A percentile compares a stretch with the other conserved stretches of the same genome.
Evolutionary conservation across 2,797 vertebrate species (phyloP).

Genomic region (Ptychadena robeensis): DNA sequence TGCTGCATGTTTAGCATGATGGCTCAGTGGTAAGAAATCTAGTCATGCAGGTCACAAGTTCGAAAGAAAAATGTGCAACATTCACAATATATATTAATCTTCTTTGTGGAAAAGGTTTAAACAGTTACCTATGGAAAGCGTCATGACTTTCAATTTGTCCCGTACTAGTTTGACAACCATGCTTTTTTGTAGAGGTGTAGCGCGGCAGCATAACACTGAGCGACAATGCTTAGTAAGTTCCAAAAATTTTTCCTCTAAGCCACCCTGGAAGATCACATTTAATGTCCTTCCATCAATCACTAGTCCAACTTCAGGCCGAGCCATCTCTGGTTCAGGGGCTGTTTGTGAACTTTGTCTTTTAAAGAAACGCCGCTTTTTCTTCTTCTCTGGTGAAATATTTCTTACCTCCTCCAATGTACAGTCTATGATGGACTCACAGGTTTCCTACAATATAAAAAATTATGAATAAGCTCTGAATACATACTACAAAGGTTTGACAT

Average conservation of each 20-base stretch:
- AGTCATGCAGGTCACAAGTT: no score
- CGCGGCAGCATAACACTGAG: slow-evolving; percentile 88
- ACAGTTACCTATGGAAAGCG: slow-evolving; percentile 86
- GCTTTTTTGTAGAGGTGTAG: slow-evolving; percentile 90
- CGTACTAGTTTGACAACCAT: slow-evolving; percentile 84
- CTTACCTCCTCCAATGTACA: slow-evolving; percentile 85
- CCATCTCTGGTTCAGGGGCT: not conserved
- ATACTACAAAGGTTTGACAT: no score
- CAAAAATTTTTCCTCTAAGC: slow-evolving; percentile 83
- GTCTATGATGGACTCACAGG: slow-evolving; percentile 83
- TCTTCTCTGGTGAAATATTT: slow-evolving; percentile 67
- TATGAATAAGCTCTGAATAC: not conserved
- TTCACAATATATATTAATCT: not conserved
- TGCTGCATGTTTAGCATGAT: no score
- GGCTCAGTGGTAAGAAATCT: no score
- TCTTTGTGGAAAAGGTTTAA: not conserved
- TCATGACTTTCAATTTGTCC: slow-evolving; percentile 83
- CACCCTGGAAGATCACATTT: slow-evolving; percentile 77
- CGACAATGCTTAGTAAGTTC: slow-evolving; percentile 78
- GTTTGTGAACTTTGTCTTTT: slow-evolving; percentile 23
- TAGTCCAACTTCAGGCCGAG: slow-evolving; percentile 75
- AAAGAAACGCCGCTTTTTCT: slow-evolving; percentile 61
- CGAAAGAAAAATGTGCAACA: no score
- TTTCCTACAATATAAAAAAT: slow-evolving; percentile 72
- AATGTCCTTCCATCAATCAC: slow-evolving; percentile 87